Evolutionary conservation across 2,797 vertebrate species (phyloP), one percentile per base, ranked within the genome.

Genomic region (Pseudotriccus pelzelni): DNA sequence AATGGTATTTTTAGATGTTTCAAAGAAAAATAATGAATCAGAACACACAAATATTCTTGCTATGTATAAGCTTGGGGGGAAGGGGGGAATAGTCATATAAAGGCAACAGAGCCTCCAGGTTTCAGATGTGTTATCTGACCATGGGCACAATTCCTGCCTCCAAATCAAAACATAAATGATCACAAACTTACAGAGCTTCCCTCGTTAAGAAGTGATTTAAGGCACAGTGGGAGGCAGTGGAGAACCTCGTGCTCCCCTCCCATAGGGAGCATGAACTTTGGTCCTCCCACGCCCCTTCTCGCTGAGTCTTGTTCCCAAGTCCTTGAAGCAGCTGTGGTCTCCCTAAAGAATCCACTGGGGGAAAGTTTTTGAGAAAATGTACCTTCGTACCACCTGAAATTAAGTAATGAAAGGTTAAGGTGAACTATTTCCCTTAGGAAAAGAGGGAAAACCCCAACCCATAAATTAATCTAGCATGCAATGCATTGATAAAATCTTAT

Each of bases 41-140:
- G 93, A 93, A 94, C 28, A 86, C 83, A 97, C 85, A 95, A 97
- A 96, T 96, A 96, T 95, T 96, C 76, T 79, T 93, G 83, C 94
- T 94, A 91, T 93, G 90, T 96, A 93, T 94, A 92, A 82, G 39
- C 76, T n/a, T n/a, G 22, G 70, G 73, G 75, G 36, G 49, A 68
- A 62, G 67, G 55, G 50, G 16, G 21, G n/a, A 49, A 76, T 87
- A 69, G 72, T 72, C 81, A 68, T 43, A 93, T 78, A 44, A 82
- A 95, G 72, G 64, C 78, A 90, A 79, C 25, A 39, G 76, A 80
- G 37, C 47, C 69, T 87, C 43, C 58, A 59, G 23, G 64, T 92
- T 94, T 96, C 49, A 43, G 77, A 69, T 76, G 22, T 75, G 79
- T 81, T 89, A 44, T 70, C 34, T 90, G 91, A 37, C 59, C n/a